A percentile compares a stretch with the other conserved stretches of the same genome.
phyloP scores from a whole-genome alignment of 2,888 invertebrate genomes.

The Flexamia atlantica region DNA sequence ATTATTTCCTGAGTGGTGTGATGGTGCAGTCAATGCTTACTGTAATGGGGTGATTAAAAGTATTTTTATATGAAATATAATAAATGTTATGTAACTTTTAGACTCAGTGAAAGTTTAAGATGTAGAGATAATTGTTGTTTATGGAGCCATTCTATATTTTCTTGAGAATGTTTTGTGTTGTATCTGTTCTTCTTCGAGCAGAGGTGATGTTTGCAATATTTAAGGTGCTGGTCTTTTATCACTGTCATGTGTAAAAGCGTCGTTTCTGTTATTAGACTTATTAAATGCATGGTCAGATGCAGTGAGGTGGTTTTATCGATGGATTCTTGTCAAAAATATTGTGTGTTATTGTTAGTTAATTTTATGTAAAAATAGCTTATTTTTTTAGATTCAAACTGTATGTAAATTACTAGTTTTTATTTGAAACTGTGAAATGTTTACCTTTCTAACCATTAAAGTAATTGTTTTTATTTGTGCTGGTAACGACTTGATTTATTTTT shows the following conservation, averaged over 20 bases:
- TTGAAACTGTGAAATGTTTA: background rate
- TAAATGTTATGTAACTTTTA: background rate
- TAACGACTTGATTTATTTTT: no score
- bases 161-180: background rate
- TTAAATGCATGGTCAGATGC: conserved; percentile 17
- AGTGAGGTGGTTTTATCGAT: background rate
- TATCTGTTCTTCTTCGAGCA: background rate
- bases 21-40: no score
- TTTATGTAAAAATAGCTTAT: background rate
- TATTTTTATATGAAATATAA: background rate
- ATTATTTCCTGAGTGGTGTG: no score
- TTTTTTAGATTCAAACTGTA: background rate
- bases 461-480: no score
- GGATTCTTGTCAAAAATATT: conserved; percentile 30
- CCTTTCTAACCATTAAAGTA: background rate
- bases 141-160: background rate
- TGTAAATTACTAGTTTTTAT: conserved; percentile 21
- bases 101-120: background rate
- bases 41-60: background rate
- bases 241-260: background rate
- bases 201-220: no score
- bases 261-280: background rate
- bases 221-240: background rate
- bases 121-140: background rate
- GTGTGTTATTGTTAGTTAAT: background rate